phyloP scores from a whole-genome alignment of 2,113 vertebrate genomes.

The Apeltes quadracus region DNA sequence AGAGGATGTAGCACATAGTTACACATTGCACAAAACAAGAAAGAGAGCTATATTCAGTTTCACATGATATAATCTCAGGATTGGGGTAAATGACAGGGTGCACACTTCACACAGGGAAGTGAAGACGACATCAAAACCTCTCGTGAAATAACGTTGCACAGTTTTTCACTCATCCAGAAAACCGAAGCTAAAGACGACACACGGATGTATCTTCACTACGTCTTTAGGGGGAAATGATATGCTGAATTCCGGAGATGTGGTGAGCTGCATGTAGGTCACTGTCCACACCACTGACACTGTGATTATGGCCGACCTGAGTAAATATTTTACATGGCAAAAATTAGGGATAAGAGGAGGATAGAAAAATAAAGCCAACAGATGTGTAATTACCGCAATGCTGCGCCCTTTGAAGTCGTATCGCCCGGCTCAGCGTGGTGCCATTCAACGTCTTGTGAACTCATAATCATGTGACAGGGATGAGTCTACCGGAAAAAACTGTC shows the following conservation, averaged over 20 bases:
- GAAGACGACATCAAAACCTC: constrained; percentile 30
- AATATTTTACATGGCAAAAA: constrained; percentile 65
- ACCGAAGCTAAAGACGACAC: constrained; percentile 41
- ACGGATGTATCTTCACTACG: constrained; percentile 32
- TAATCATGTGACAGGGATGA: constrained; percentile 27
- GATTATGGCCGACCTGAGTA: constrained; percentile 66
- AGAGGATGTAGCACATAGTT: constrained; percentile 39
- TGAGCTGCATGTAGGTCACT: constrained; percentile 17
- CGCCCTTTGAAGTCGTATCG: constrained; percentile 25
- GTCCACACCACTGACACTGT: constrained; percentile 48
- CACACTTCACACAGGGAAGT: constrained; percentile 7
- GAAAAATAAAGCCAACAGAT: constrained; percentile 26
- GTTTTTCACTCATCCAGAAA: constrained; percentile 38
- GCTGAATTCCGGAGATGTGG: constrained; percentile 2
- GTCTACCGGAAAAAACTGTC: constrained; percentile 18
- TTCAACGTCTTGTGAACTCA: constrained; percentile 33
- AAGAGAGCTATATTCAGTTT: constrained; percentile 37
- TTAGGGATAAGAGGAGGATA: constrained; percentile 42
- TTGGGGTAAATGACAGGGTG: constrained; percentile 57
- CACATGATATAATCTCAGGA: constrained; percentile 38
- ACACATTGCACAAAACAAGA: constrained; percentile 42
- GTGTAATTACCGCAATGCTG: constrained; percentile 51
- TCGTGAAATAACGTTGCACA: constrained; percentile 2
- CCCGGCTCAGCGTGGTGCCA: neutral
- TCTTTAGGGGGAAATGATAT: constrained; percentile 34